A percentile compares a stretch with the other conserved stretches of the same genome.
Conservation (phyloP, 2,113 vertebrate species). For the Semicossyphus pulcher region DNA sequence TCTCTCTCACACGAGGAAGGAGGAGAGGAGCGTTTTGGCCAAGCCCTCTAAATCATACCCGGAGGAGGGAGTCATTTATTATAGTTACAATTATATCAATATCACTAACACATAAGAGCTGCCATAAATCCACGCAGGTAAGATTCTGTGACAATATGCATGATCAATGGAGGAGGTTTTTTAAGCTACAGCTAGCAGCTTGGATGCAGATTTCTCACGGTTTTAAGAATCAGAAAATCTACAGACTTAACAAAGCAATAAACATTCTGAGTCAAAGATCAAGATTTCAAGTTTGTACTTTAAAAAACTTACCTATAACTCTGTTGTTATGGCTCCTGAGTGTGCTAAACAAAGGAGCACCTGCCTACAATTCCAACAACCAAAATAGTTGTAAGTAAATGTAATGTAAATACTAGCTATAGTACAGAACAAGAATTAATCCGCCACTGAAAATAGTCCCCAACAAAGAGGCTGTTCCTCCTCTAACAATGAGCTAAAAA, state of each 20-base stretch:
- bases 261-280: neutral
- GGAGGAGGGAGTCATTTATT: constrained; percentile 76
- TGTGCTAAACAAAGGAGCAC: constrained; percentile 28
- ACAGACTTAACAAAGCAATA: neutral
- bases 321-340: constrained; percentile 10
- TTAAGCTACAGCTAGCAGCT: constrained; percentile 47
- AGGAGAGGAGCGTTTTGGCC: constrained; percentile 74
- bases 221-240: constrained; percentile 52
- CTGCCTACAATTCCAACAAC: neutral
- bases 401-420: too few relatives aligned
- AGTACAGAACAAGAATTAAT: neutral
- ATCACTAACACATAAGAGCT: constrained; percentile 79
- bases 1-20: constrained; percentile 80
- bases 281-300: neutral
- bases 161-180: constrained; percentile 63
- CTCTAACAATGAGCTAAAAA: too few relatives aligned
- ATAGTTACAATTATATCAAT: constrained; percentile 82
- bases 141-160: constrained; percentile 65
- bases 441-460: neutral
- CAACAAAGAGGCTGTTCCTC: neutral
- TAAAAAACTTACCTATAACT: neutral
- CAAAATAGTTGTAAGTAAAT: neutral
- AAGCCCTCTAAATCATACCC: constrained; percentile 75
- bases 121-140: constrained; percentile 77
- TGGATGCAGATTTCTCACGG: constrained; percentile 28